Evolutionary conservation across 2,797 vertebrate genomes (phyloP).

Genomic region (Tapirus indicus): DNA sequence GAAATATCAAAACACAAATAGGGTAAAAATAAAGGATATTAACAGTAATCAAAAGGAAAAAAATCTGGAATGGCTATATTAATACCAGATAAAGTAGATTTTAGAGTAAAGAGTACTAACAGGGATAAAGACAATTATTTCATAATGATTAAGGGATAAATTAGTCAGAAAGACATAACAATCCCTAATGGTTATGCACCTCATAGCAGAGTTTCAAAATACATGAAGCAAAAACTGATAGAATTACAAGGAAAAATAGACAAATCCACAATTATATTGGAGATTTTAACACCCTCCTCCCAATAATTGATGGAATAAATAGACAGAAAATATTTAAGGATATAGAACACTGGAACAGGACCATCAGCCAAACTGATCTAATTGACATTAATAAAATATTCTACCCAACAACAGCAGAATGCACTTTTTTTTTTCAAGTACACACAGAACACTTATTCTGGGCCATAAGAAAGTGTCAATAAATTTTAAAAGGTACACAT

Average conservation of each 20-base stretch:
- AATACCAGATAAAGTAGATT: neutral
- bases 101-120: neutral
- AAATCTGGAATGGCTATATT: neutral
- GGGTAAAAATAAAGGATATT: neutral
- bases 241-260: neutral
- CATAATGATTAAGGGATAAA: neutral
- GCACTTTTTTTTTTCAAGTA: neutral
- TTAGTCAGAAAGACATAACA: neutral
- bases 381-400: neutral
- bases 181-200: neutral
- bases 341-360: too few species aligned
- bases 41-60: neutral
- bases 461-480: neutral
- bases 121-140: neutral
- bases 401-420: neutral
- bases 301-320: neutral
- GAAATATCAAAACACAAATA: neutral
- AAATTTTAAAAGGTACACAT: neutral
- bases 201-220: neutral
- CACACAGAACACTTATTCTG: neutral
- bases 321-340: neutral
- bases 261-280: neutral
- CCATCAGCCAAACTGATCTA: neutral
- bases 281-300: neutral
- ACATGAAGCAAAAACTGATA: neutral